Conservation (phyloP, 2,797 vertebrate genomes). For the Pseudotriccus pelzelni region DNA sequence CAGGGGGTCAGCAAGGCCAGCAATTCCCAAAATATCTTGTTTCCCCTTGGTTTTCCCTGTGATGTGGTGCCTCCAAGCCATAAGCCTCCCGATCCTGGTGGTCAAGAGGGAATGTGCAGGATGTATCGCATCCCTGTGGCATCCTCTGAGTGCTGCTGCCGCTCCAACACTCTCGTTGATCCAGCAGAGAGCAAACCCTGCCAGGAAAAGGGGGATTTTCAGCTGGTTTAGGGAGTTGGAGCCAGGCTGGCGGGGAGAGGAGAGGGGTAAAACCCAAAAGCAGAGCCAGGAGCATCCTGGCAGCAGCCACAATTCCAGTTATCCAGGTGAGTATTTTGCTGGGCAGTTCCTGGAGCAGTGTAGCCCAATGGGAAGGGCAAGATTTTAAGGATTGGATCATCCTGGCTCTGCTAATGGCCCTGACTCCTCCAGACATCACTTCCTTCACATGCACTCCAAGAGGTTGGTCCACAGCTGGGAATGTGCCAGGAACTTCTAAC, state of each 20-base stretch:
- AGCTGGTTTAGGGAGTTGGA: neutral
- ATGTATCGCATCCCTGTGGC: neutral
- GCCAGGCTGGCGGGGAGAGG: neutral
- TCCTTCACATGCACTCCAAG: neutral
- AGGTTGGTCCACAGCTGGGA: rapidly evolving
- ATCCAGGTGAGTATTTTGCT: neutral
- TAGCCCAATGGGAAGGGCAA: neutral
- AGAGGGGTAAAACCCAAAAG: neutral
- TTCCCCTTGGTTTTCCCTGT: rapidly evolving
- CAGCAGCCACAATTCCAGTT: neutral
- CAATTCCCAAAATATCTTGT: neutral
- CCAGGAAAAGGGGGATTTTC: neutral
- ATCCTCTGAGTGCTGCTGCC: neutral
- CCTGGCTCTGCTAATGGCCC: rapidly evolving
- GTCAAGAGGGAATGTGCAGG: too few relatives aligned
- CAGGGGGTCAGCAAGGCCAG: rapidly evolving
- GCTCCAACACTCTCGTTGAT: neutral
- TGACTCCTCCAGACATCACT: rapidly evolving
- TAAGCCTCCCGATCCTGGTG: neutral
- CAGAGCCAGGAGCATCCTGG: neutral
- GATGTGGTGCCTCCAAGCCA: neutral
- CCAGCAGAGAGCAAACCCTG: neutral
- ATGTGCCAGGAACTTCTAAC: neutral
- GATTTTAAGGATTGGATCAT: neutral
- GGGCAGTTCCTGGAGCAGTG: neutral